Evolutionary conservation across 2,888 invertebrate species (phyloP), one percentile per base, ranked within the genome.

Genomic region (Netelia melanura): DNA sequence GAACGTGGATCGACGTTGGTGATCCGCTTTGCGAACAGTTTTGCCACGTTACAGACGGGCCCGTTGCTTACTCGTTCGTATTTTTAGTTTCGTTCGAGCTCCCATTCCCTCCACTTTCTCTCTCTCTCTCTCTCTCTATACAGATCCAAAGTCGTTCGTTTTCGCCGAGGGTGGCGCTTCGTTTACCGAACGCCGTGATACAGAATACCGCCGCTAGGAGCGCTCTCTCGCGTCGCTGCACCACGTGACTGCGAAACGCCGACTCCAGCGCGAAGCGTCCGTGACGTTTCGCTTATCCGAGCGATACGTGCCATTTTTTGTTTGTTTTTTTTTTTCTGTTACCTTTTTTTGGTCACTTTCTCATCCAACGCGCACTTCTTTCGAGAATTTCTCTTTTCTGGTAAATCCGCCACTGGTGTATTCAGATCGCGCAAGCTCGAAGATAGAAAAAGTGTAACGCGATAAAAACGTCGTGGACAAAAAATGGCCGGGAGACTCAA

Each of bases 1-100:
- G 72, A 84, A 74, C 83, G 83, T 77, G 84, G 88, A 90, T 90
- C 90, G 90, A 89, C 90, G 87, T 87, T 89, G 85, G 88, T 83
- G 82, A 79, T 77, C 72, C 81, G 78, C 52, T 77, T 70, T 61
- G 76, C 44, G 81, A 81, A 81, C 84, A 77, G 30, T 72, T 74
- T 72, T 77, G 82, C 52, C 56, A 70, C 17, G 62, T 38, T 38
- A 70, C 64, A 85, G 77, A 81, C 83, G 83, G 62, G 17, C 80
- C 62, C 83, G 80, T 68, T 62, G 54, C 52, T 44, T 43, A 48
- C 77, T 81, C 67, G 23, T 44, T 56, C 68, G 21, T 61, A 44
- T 48, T 81, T 25, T 65, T 17, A 56, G 52, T 64, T 64, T 72
- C 43, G 48, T 44, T 44, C 25, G n/a, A 25, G 25, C 52, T 52